Evolutionary conservation across 2,888 invertebrate genomes (phyloP).

Genomic region (Magallana nippona): DNA sequence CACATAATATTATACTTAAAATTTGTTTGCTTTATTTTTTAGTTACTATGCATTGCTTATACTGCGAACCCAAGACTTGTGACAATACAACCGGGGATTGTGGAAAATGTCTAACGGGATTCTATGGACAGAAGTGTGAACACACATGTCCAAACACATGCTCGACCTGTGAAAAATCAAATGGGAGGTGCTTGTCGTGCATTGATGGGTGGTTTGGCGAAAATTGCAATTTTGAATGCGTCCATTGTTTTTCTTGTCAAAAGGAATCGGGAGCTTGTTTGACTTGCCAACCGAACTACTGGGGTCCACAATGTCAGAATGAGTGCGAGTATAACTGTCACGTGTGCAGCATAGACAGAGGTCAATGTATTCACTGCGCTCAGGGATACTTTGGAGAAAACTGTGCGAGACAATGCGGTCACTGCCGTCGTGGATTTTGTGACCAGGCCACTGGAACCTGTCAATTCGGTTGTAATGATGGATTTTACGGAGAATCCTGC

Average conservation of each 20-base stretch:
- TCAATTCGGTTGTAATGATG: constrained; percentile 29
- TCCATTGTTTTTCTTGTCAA: constrained; percentile 27
- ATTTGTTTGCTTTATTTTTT: background rate
- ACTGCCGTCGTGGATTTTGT: constrained; percentile 30
- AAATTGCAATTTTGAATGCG: constrained; percentile 36
- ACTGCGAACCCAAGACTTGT: constrained; percentile 39
- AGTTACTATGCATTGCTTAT: background rate
- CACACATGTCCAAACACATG: constrained; percentile 27
- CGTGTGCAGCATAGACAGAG: constrained; percentile 34
- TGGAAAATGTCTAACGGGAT: constrained; percentile 30
- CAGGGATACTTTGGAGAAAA: constrained; percentile 38
- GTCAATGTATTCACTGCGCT: constrained; percentile 41
- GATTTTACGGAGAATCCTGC: constrained; percentile 16
- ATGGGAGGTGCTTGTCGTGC: constrained; percentile 23
- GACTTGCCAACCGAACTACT: constrained; percentile 11
- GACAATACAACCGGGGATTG: constrained; percentile 27
- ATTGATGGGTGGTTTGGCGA: constrained; percentile 39
- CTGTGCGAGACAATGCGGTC: constrained; percentile 35
- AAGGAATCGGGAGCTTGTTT: constrained; percentile 33
- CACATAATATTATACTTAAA: background rate
- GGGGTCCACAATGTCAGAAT: constrained; percentile 32
- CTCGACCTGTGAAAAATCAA: constrained; percentile 7
- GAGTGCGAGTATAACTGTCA: constrained; percentile 37
- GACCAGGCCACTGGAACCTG: constrained; percentile 33
- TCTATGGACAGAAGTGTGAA: constrained; percentile 38